Percentiles rank a stretch among this genome's conserved stretches.
phyloP scores from a whole-genome alignment of 2,113 vertebrate species.

The Silurus asotus region DNA sequence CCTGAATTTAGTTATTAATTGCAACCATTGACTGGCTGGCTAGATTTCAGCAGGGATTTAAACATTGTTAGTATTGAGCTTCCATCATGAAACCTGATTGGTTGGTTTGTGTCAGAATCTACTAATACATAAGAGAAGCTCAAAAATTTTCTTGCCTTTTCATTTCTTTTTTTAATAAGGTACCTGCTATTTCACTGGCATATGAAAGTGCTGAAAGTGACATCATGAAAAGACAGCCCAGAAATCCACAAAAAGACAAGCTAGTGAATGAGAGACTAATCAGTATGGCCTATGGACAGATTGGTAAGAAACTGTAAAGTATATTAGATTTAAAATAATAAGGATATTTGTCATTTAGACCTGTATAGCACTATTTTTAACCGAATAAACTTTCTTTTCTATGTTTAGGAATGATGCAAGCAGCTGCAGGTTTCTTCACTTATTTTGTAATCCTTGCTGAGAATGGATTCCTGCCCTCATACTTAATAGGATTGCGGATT shows the following conservation, averaged over 20 bases:
- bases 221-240: constrained; percentile 93
- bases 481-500: constrained; percentile 75
- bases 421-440: constrained; percentile 78
- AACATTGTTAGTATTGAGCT: neutral
- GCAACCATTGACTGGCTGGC: too few species aligned
- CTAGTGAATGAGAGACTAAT: constrained; percentile 91
- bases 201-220: constrained; percentile 91
- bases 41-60: neutral
- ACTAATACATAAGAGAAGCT: too few species aligned
- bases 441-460: constrained; percentile 84
- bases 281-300: constrained; percentile 91
- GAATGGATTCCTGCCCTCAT: constrained; percentile 78
- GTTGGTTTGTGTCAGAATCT: neutral
- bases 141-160: neutral
- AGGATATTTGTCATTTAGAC: neutral
- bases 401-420: constrained; percentile 76
- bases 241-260: constrained; percentile 87
- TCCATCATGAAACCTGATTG: neutral
- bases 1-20: neutral
- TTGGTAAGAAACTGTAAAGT: constrained; percentile 68
- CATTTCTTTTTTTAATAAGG: constrained; percentile 64
- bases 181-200: constrained; percentile 90
- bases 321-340: neutral
- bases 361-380: neutral
- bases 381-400: neutral